Conservation (phyloP, 2,797 vertebrate species). For the Lophotriccus pileatus region DNA sequence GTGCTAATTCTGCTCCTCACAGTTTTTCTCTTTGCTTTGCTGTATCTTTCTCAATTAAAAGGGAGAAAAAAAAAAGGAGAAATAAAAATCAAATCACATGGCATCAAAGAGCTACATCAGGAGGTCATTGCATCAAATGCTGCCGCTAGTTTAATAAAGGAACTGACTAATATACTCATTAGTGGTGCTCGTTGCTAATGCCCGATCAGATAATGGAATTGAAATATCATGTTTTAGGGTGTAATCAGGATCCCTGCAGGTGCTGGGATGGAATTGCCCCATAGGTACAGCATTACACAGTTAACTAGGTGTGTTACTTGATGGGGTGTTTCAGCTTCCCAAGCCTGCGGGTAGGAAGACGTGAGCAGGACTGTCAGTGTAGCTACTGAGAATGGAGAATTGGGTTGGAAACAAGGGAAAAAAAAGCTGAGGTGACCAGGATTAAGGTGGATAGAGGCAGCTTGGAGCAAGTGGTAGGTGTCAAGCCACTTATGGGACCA, state of each 20-base stretch:
- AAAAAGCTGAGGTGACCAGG: not conserved
- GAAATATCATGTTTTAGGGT: constrained; percentile 64
- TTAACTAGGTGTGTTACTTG: constrained; percentile 60
- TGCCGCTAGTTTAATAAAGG: constrained; percentile 67
- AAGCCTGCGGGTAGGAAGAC: constrained; percentile 54
- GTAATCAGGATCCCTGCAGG: constrained; percentile 64
- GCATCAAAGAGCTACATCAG: constrained; percentile 57
- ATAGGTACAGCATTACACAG: constrained; percentile 65
- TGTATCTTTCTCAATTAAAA: constrained; percentile 33
- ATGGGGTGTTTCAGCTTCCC: constrained; percentile 50
- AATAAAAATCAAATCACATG: constrained; percentile 59
- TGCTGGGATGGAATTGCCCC: constrained; percentile 52
- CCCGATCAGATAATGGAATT: constrained; percentile 64
- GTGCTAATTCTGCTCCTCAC: constrained; percentile 26
- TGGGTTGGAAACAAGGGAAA: not conserved
- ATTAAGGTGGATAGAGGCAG: not conserved
- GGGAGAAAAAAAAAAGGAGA: not conserved
- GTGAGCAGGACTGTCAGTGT: not conserved
- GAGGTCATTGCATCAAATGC: constrained; percentile 64
- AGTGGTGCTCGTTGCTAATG: constrained; percentile 48
- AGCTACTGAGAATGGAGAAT: not conserved
- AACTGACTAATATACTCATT: constrained; percentile 65
- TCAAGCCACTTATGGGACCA: not conserved
- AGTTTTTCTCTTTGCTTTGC: constrained; percentile 2
- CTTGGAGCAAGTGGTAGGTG: not conserved